Base-by-base conservation (phyloP, 1,140 invertebrate species). In the Zophobas morio region DNA sequence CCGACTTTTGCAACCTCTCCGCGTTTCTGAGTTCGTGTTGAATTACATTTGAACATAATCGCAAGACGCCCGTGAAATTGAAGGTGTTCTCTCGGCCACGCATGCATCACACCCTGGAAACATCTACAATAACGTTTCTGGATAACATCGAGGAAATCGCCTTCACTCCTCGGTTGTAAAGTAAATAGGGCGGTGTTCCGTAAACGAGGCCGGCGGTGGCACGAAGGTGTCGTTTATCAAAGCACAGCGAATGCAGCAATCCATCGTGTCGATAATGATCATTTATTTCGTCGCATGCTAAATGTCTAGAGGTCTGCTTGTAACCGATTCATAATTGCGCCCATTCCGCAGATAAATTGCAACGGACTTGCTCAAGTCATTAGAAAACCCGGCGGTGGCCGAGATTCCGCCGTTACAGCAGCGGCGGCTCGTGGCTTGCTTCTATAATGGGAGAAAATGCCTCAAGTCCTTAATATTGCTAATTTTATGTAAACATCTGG, bases 271-370 rank as follows among this genome's bases (percentile, higher is more conserved):
- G 32, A 54, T 73, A 73, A 73, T 46, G 71, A 53, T 53, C 71
- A 73, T 73, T 73, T 56, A 57, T 73, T 73, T 73, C 8, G 71
- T 66, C 54, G 71, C 49, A 73, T 73, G 34, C 2, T 73, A 57
- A 73, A 73, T 53, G 71, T 40, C 54, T 20, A 49, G 6, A 32
- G 60, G 36, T 73, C 46, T 53, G 3, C 32, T 54, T 57, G 71
- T 73, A 54, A 54, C 71, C 71, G 54, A 57, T 73, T 73, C 51
- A 57, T 57, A 54, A 73, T 73, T 73, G 54, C 47, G 39, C 49
- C 54, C 71, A 35, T 54, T 73, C 71, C 71, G 35, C 70, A 54
- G 71, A 73, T 53, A 73, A 73, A 73, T 73, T 40, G 71, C 71
- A 32, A 34, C 35, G 70, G 35, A 36, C 51, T 51, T 33, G 34